Evolutionary conservation across 1,140 invertebrate species (phyloP).

Genomic region (Brachionus paranguensis): DNA sequence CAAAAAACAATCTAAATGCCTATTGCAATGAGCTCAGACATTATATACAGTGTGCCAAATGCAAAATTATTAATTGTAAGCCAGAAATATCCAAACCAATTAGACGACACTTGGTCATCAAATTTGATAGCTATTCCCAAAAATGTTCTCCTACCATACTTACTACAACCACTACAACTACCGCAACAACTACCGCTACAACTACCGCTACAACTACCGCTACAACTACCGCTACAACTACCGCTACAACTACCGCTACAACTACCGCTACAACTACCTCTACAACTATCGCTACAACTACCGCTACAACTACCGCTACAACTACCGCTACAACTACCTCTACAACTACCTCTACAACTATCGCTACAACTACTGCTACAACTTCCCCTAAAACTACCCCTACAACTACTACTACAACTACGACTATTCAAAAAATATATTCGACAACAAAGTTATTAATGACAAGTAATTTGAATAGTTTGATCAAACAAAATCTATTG

Average conservation of each 20-base stretch:
- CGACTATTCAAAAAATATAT: neutral
- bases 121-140: neutral
- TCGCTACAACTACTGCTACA: neutral
- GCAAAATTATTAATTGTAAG: constrained; percentile 7
- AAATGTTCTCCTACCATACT: neutral
- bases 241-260: neutral
- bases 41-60: constrained; percentile 32
- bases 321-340: neutral
- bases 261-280: neutral
- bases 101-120: neutral
- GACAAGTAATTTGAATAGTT: neutral
- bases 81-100: neutral
- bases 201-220: neutral
- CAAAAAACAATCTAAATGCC: constrained; percentile 25
- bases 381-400: neutral
- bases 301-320: neutral
- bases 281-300: neutral
- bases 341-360: neutral
- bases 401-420: neutral
- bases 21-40: constrained; percentile 36
- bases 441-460: neutral
- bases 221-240: neutral
- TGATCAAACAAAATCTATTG: neutral
- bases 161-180: neutral
- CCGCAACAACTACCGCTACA: neutral